phyloP scores from a whole-genome alignment of 2,113 vertebrate species.

The Spea multiplicata region DNA sequence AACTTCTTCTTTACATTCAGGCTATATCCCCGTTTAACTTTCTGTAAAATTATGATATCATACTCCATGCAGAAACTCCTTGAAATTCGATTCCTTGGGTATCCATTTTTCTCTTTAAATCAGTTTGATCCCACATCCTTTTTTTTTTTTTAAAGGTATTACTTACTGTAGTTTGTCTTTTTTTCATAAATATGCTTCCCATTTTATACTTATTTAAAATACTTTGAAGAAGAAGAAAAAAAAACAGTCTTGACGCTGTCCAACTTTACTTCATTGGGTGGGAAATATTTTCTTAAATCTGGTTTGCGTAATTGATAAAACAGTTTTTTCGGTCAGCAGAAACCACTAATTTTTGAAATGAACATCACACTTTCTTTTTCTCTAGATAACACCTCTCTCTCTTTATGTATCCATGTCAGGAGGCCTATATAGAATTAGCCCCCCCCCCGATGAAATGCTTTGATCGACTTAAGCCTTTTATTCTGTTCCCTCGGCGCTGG shows the following conservation, averaged over 20 bases:
- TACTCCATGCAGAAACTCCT: too few relatives aligned
- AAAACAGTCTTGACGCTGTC: background rate
- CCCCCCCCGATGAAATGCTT: background rate
- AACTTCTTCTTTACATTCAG: too few relatives aligned
- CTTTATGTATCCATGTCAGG: constrained; percentile 33
- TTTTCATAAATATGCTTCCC: too few relatives aligned
- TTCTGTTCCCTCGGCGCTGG: background rate
- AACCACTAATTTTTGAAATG: constrained; percentile 55
- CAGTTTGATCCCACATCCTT: too few relatives aligned
- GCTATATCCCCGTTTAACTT: too few relatives aligned
- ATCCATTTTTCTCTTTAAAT: too few relatives aligned
- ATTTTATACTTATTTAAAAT: too few relatives aligned
- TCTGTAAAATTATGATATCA: too few relatives aligned
- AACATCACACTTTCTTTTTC: constrained; percentile 45
- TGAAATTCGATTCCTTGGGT: too few relatives aligned
- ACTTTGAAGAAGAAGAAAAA: too few relatives aligned
- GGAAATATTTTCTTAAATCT: background rate
- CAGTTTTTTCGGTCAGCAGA: constrained; percentile 48
- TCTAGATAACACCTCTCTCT: constrained; percentile 38
- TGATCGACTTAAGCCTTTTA: background rate
- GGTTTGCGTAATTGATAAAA: background rate
- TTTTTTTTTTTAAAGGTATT: too few relatives aligned
- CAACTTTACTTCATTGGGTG: background rate
- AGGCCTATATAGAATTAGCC: background rate
- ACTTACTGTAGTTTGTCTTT: too few relatives aligned